Conservation (phyloP, 2,113 vertebrate genomes). For the crab-eating macaque (Macaca fascicularis) region DNA sequence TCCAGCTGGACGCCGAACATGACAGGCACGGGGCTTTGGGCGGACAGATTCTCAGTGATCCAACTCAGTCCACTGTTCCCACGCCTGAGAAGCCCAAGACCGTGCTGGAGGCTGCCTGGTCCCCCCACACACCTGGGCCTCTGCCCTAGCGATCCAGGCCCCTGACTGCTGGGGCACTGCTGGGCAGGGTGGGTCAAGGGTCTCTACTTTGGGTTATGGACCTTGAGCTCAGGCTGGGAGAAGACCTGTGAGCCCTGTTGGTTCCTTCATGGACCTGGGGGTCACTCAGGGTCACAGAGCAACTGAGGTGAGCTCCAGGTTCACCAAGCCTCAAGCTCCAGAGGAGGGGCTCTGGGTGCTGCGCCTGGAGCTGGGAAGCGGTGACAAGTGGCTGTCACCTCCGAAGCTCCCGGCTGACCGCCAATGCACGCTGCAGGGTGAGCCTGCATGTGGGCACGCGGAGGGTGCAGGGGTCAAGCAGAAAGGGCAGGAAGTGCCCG, state of each 20-base stretch:
- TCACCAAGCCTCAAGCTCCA: neutral
- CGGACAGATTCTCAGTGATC: neutral
- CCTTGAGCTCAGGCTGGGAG: neutral
- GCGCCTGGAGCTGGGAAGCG: neutral
- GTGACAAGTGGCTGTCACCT: neutral
- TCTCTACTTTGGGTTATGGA: neutral
- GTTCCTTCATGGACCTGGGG: no score
- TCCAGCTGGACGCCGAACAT: neutral
- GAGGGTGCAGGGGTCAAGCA: neutral
- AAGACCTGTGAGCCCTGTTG: neutral
- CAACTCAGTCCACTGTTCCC: neutral
- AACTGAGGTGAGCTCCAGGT: neutral
- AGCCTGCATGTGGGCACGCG: neutral
- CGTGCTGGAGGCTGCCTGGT: neutral
- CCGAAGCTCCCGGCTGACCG: no score
- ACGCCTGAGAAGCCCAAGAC: no score
- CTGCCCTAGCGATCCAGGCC: no score
- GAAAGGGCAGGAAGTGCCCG: conserved; percentile 46
- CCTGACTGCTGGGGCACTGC: neutral
- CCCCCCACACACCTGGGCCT: neutral
- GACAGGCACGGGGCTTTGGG: neutral
- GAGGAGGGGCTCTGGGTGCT: neutral
- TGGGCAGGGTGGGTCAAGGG: neutral
- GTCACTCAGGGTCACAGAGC: neutral
- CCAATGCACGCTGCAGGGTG: neutral